These are phyloP conservation scores for Leptopilina syphax DNA, from an alignment of 2,888 invertebrate genomes.

Conservation along the genomic window DNA sequence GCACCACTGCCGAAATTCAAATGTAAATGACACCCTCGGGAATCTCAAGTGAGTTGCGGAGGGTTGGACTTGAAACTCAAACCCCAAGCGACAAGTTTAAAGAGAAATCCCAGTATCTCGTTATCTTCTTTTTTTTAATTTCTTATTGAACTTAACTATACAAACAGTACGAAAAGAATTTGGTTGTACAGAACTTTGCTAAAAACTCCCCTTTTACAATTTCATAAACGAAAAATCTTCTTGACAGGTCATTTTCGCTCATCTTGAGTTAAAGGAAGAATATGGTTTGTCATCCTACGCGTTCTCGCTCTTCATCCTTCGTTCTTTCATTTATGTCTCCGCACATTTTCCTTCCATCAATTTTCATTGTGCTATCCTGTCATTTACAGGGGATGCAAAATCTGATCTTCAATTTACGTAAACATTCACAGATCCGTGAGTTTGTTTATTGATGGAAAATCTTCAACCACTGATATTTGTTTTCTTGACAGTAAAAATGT, in stretches of 20 bases:
- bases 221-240: constrained; percentile 21
- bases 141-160: constrained; percentile 2
- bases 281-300: constrained; percentile 11
- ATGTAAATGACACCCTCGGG: constrained; percentile 38
- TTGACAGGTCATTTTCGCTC: constrained; percentile 40
- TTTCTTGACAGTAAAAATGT: background rate
- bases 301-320: background rate
- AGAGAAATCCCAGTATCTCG: constrained; percentile 23
- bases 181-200: constrained; percentile 19
- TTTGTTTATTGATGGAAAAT: background rate
- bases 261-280: constrained; percentile 16
- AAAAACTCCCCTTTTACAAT: background rate
- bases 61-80: constrained; percentile 28
- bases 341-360: constrained; percentile 11
- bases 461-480: background rate
- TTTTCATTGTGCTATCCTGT: constrained; percentile 28
- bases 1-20: constrained; percentile 32
- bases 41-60: constrained; percentile 21
- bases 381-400: constrained; percentile 12
- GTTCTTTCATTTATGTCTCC: constrained; percentile 28
- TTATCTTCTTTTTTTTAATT: constrained; percentile 1
- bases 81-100: constrained; percentile 30
- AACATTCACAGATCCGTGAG: background rate
- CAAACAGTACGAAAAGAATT: constrained; percentile 4
- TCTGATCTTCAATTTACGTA: constrained; percentile 19